Evolutionary conservation across 2,888 invertebrate species (phyloP).

Genomic region (Drosophila infuscata): DNA sequence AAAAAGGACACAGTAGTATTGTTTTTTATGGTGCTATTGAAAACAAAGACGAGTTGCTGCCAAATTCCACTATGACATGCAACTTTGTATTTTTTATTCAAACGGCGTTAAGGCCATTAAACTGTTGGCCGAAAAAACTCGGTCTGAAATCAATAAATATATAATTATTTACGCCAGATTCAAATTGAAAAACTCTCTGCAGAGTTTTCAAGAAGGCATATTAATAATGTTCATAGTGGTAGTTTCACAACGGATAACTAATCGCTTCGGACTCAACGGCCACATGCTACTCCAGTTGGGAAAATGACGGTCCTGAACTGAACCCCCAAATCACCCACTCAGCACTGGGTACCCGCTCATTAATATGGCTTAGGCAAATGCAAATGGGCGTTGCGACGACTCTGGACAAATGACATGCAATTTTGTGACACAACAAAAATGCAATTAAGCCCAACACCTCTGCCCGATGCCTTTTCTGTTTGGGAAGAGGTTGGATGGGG

Average conservation of each 20-base stretch:
- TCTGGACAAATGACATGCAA: conserved; percentile 78
- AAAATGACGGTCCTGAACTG: conserved; percentile 2
- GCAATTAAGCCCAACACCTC: conserved; percentile 72
- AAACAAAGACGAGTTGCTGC: conserved; percentile 2
- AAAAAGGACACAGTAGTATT: not conserved
- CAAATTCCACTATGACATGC: conserved; percentile 5
- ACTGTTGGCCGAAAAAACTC: not conserved
- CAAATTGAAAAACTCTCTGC: not conserved
- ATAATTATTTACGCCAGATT: not conserved
- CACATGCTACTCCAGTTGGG: conserved; percentile 8
- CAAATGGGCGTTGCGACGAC: conserved; percentile 61
- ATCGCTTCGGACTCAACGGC: conserved; percentile 4
- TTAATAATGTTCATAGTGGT: conserved; percentile 8
- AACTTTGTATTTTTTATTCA: conserved; percentile 9
- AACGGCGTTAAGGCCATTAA: not conserved
- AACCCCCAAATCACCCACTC: conserved; percentile 28
- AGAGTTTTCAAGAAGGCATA: not conserved
- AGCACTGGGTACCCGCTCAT: conserved; percentile 52
- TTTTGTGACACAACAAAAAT: conserved; percentile 69
- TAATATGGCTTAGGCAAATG: conserved; percentile 77
- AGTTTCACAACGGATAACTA: conserved; percentile 13
- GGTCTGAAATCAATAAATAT: not conserved
- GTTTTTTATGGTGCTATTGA: conserved; percentile 13
- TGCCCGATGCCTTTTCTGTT: not conserved
- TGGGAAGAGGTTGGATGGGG: too few species aligned